Conservation (phyloP, 2,113 vertebrate genomes). For the Indicator maculatus region DNA sequence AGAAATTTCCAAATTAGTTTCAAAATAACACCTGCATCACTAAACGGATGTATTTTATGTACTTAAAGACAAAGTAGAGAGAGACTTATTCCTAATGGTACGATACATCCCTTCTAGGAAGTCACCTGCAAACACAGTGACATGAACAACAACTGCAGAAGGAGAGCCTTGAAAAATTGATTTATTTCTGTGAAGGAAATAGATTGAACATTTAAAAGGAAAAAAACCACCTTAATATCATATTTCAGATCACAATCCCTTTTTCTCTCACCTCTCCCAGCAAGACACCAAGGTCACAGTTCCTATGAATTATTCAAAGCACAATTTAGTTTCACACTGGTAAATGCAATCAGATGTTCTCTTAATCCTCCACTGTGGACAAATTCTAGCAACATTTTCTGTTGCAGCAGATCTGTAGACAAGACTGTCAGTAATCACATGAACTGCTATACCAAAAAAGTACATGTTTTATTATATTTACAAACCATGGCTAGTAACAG, state of each 20-base stretch:
- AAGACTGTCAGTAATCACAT: background rate
- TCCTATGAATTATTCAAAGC: constrained; percentile 36
- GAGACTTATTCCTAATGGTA: background rate
- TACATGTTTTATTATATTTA: background rate
- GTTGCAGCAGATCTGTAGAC: background rate
- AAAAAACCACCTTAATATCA: background rate
- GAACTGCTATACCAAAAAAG: background rate
- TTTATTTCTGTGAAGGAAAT: background rate
- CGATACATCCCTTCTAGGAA: background rate
- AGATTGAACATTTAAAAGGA: background rate
- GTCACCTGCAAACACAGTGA: background rate
- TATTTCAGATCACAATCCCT: constrained; percentile 30
- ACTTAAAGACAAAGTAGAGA: background rate
- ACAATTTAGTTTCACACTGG: constrained; percentile 20
- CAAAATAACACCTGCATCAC: background rate
- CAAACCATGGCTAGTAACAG: background rate
- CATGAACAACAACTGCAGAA: background rate
- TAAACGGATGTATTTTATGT: background rate
- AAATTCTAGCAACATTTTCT: background rate
- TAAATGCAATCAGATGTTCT: background rate
- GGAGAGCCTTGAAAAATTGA: constrained; percentile 1
- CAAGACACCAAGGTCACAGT: constrained; percentile 13
- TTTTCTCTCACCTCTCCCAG: background rate
- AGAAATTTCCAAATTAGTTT: background rate
- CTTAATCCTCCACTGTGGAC: background rate